Evolutionary conservation across 2,797 vertebrate genomes (phyloP), one percentile per base, ranked within the genome.

Genomic region (Gorsachius magnificus): DNA sequence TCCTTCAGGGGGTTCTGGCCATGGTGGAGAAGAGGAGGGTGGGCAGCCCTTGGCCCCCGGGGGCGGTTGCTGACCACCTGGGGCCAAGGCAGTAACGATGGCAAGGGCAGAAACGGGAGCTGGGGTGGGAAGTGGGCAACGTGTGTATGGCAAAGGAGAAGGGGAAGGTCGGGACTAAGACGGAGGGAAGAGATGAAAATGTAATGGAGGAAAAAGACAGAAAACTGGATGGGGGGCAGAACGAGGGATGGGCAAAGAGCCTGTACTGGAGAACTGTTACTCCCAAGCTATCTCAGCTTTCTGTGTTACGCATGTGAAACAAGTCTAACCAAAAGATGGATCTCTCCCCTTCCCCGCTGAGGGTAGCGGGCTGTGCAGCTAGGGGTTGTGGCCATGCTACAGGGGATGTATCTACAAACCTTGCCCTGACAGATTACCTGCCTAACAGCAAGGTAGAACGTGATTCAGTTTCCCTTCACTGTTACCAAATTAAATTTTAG

Each of bases 1-100:
- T 28, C n/a, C 22, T 35, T 12, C 36, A 45, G 5, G 5, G 43
- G 56, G 29, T 13, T 13, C 35, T 38, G 74, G 74, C 28, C 2
- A 5, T 8, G 71, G 33, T 22, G 54, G 19, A 11, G 43, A 35
- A 10, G 41, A 35, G 54, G 33, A 38, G 48, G 48, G 35, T 12
- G 71, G 4, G 33, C 24, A 17, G 41, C 41, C 41, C 41, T 43
- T 6, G 16, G 41, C 41, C 41, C 41, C 41, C 16, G 16, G 41
- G 41, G 70, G 14, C 6, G 1, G 41, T 35, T 19, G 1, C 33
- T 21, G 71, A 22, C 41, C 2, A 3, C 13, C 4, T 1, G 5
- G 53, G 53, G 53, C 69, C 14, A 6, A 16, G 51, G 71, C 53
- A 26, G 3, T 26, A 6, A 3, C 5, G 24, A 10, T 31, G 45